Conservation (phyloP, 2,888 invertebrate genomes). For the Protodeltote pygarga region DNA sequence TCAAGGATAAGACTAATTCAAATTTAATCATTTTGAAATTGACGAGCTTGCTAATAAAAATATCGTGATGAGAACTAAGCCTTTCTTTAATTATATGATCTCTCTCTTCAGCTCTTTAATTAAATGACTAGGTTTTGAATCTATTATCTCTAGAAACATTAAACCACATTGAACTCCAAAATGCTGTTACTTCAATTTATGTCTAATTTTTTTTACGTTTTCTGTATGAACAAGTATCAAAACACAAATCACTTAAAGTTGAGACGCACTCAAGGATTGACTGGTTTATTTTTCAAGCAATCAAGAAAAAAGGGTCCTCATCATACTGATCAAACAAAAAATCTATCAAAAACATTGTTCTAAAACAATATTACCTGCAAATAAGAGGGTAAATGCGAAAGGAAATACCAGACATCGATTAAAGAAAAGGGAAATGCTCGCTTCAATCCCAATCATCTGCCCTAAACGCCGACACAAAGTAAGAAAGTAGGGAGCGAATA, state of each 20-base stretch:
- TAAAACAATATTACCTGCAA: conserved; percentile 12
- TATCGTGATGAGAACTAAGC: conserved; percentile 32
- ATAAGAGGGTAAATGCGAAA: conserved; percentile 54
- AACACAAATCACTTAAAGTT: too few relatives aligned
- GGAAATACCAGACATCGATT: conserved; percentile 62
- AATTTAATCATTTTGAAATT: conserved; percentile 21
- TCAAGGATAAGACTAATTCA: conserved; percentile 35
- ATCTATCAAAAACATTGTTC: conserved; percentile 8
- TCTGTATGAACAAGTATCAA: too few relatives aligned
- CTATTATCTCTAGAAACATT: conserved; percentile 16
- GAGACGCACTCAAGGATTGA: too few relatives aligned
- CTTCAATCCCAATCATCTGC: conserved; percentile 72
- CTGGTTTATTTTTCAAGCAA: too few relatives aligned
- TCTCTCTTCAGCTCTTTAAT: conserved; percentile 18
- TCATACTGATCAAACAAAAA: neutral
- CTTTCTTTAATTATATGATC: too few relatives aligned
- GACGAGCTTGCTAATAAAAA: conserved; percentile 29
- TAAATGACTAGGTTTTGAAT: conserved; percentile 6
- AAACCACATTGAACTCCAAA: too few relatives aligned
- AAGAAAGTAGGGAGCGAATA: conserved; percentile 80
- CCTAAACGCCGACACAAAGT: conserved; percentile 81
- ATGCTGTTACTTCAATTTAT: too few relatives aligned
- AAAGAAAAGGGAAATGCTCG: conserved; percentile 65
- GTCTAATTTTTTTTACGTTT: too few relatives aligned
- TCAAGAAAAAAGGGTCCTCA: conserved; percentile 4